Evolutionary conservation across 2,113 vertebrate genomes (phyloP), one percentile per base, ranked within the genome.

Genomic region (Jaculus jaculus): DNA sequence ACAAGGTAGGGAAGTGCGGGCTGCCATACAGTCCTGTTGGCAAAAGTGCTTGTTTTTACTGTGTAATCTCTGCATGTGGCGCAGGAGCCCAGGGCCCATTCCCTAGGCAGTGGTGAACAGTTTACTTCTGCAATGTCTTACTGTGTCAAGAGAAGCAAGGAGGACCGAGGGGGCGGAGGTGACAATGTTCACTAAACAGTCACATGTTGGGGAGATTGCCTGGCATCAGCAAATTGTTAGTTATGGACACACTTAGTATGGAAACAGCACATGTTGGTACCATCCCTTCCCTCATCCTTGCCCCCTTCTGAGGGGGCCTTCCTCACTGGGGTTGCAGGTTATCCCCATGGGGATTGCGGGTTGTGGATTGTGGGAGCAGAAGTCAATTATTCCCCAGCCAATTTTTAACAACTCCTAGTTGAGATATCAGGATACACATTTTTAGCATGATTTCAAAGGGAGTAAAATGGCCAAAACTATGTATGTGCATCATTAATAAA

Each of bases 361-460:
- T 47, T 5, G 42, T 47, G 42, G 5, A 47, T 47, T 47, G 42
- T 47, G 42, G 42, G 42, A 47, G 42, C 42, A 47, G 42, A 47
- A 47, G 8, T 47, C 5, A 47, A 8, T 47, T 47, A 47, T 8
- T 47, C 42, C 42, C 42, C 42, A 47, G 13, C 54, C 54, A 54
- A 54, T 16, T 32, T 68, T 68, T 32, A 68, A 68, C 28, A 30
- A 68, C 66, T 68, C 66, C 28, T 13, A 66, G 24, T 24, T 63
- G 6, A 21, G 20, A 24, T 63, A 63, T 24, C 30, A 10, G 23
- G 81, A n/a, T 17, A 69, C 16, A 51, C 42, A 51, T 24, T 10
- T 54, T 68, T 42, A n/a, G 17, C 37, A 94, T 90, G 94, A 77
- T 95, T 97, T 97, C 96, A 89, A 84, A 96, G 92, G 97, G 71